phyloP scores from a whole-genome alignment of 2,797 vertebrate genomes.

The Phaenicophaeus curvirostris region DNA sequence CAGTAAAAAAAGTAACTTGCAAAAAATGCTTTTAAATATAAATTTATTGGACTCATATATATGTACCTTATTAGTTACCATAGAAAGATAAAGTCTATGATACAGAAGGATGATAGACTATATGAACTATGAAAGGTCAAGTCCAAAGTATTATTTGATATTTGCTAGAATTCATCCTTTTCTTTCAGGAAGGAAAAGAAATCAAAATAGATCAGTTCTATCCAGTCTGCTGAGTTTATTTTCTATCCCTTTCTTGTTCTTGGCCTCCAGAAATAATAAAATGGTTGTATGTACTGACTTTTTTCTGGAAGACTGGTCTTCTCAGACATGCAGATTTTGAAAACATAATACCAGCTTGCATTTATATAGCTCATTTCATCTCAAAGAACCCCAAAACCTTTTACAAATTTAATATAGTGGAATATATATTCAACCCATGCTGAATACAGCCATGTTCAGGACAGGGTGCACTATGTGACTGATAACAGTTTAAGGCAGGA shows the following conservation, averaged over 20 bases:
- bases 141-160: slow-evolving; percentile 19
- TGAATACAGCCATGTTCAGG: background rate
- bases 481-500: background rate
- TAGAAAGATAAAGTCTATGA: background rate
- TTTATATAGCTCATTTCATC: slow-evolving; percentile 62
- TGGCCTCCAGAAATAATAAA: slow-evolving; percentile 39
- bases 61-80: background rate
- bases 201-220: slow-evolving; percentile 31
- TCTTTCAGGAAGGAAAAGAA: background rate
- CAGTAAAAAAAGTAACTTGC: background rate
- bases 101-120: background rate
- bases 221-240: slow-evolving; percentile 55
- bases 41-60: background rate
- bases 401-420: slow-evolving; percentile 27
- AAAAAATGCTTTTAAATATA: background rate
- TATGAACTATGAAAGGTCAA: slow-evolving; percentile 29
- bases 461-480: background rate
- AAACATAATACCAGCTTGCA: slow-evolving; percentile 48
- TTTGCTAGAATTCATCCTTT: background rate
- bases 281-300: slow-evolving; percentile 48
- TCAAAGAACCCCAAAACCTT: slow-evolving; percentile 6
- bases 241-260: slow-evolving; percentile 39
- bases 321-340: slow-evolving; percentile 31
- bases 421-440: background rate
- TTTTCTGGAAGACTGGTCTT: slow-evolving; percentile 65